phyloP scores from a whole-genome alignment of 2,113 vertebrate genomes.

The Leptobrachium leishanense region DNA sequence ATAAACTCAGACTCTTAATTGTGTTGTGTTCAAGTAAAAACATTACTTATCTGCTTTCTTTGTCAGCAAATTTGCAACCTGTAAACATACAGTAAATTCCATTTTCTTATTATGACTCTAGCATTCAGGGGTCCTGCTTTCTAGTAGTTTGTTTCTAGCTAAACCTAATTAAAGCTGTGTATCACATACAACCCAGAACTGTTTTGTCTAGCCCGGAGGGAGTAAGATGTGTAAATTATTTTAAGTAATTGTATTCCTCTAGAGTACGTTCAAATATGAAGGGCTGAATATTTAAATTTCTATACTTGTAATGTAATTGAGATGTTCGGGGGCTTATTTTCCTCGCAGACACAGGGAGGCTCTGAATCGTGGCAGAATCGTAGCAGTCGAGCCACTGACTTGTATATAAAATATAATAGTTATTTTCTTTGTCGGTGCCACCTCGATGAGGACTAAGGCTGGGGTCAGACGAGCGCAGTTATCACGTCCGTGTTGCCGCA shows the following conservation, averaged over 20 bases:
- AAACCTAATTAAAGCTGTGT: slow-evolving; percentile 55
- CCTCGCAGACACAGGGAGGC: too few relatives aligned
- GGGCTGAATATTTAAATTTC: slow-evolving; percentile 44
- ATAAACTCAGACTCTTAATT: slow-evolving; percentile 45
- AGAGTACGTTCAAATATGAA: slow-evolving; percentile 56
- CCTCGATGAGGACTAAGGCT: too few relatives aligned
- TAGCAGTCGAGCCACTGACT: too few relatives aligned
- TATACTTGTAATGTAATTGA: too few relatives aligned
- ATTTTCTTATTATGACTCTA: slow-evolving; percentile 40
- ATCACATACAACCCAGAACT: slow-evolving; percentile 47
- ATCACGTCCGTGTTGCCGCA: too few relatives aligned
- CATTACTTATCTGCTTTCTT: slow-evolving; percentile 35
- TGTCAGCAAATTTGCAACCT: slow-evolving; percentile 45
- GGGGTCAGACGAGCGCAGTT: too few relatives aligned
- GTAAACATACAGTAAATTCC: slow-evolving; percentile 51
- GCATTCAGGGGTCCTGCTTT: slow-evolving; percentile 18
- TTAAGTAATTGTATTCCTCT: slow-evolving; percentile 49
- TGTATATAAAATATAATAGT: too few relatives aligned
- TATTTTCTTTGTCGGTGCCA: too few relatives aligned
- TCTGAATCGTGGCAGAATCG: too few relatives aligned
- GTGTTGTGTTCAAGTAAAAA: slow-evolving; percentile 35
- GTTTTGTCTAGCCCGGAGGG: slow-evolving; percentile 51
- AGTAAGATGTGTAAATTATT: slow-evolving; percentile 52
- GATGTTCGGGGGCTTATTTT: too few relatives aligned
- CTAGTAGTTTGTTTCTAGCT: slow-evolving; percentile 43